Percentiles rank a stretch among this genome's conserved stretches.
These are phyloP conservation scores for Thecophora atra DNA, from an alignment of 2,888 invertebrate genomes.

Conservation along the genomic window DNA sequence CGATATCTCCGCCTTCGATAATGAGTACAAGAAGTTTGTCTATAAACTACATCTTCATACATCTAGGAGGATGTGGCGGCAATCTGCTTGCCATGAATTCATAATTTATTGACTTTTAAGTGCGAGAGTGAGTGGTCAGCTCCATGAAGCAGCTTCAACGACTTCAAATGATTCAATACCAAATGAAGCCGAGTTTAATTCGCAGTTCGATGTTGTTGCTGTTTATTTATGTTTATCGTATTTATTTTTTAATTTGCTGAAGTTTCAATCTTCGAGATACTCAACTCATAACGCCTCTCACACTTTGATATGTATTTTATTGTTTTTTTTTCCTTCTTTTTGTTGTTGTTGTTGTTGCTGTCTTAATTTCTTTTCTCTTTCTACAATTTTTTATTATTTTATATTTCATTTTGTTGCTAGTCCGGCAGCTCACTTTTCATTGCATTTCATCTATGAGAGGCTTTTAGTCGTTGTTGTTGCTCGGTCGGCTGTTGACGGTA, in stretches of 20 bases:
- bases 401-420: constrained; percentile 25
- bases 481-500: constrained; percentile 22
- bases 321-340: too few relatives aligned
- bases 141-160: not conserved
- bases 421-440: constrained; percentile 27
- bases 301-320: not conserved
- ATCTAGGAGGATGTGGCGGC: not conserved
- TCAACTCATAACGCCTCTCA: constrained; percentile 21
- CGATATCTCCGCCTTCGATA: constrained; percentile 1
- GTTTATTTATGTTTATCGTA: not conserved
- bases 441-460: constrained; percentile 31
- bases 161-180: not conserved
- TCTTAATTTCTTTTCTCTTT: constrained; percentile 22
- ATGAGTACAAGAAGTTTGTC: not conserved
- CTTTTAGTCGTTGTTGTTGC: constrained; percentile 37
- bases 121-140: constrained; percentile 16
- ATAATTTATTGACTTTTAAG: constrained; percentile 33
- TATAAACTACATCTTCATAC: not conserved
- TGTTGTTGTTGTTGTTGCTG: too few relatives aligned
- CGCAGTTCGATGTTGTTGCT: constrained; percentile 24
- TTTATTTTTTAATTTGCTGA: constrained; percentile 1
- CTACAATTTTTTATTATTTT: not conserved
- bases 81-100: constrained; percentile 17
- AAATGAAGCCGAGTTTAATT: constrained; percentile 27
- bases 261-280: constrained; percentile 14